Evolutionary conservation across 2,888 invertebrate species (phyloP).

Genomic region (Yponomeuta plumbellus): DNA sequence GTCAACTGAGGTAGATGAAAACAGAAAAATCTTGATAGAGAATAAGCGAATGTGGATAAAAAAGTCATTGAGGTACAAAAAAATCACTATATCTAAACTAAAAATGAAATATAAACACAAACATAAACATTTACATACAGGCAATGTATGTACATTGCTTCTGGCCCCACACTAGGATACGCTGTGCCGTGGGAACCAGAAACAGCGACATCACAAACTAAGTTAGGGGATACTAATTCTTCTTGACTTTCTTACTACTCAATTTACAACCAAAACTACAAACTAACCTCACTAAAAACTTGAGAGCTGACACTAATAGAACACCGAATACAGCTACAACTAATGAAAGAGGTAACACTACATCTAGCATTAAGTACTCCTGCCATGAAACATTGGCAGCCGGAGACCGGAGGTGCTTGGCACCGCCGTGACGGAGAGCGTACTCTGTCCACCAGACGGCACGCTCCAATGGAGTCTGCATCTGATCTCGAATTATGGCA

Average conservation of each 20-base stretch:
- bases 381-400: slow-evolving; percentile 34
- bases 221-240: not conserved
- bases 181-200: too few relatives aligned
- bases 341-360: slow-evolving; percentile 22
- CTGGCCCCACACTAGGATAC: too few relatives aligned
- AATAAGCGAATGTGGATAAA: too few relatives aligned
- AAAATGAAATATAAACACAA: not conserved
- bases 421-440: slow-evolving; percentile 37
- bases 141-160: too few relatives aligned
- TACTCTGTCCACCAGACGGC: slow-evolving; percentile 45
- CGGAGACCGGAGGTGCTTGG: slow-evolving; percentile 37
- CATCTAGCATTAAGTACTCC: slow-evolving; percentile 35
- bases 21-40: too few relatives aligned
- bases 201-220: too few relatives aligned
- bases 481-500: slow-evolving; percentile 32
- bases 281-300: not conserved
- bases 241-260: not conserved
- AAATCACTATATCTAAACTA: too few relatives aligned
- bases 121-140: not conserved
- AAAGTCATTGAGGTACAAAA: too few relatives aligned
- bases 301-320: not conserved
- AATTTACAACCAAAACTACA: not conserved
- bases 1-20: too few relatives aligned
- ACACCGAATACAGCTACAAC: not conserved
- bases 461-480: slow-evolving; percentile 32